Base-by-base conservation (phyloP, 1,140 invertebrate species). In the Drosophila ambigua region DNA sequence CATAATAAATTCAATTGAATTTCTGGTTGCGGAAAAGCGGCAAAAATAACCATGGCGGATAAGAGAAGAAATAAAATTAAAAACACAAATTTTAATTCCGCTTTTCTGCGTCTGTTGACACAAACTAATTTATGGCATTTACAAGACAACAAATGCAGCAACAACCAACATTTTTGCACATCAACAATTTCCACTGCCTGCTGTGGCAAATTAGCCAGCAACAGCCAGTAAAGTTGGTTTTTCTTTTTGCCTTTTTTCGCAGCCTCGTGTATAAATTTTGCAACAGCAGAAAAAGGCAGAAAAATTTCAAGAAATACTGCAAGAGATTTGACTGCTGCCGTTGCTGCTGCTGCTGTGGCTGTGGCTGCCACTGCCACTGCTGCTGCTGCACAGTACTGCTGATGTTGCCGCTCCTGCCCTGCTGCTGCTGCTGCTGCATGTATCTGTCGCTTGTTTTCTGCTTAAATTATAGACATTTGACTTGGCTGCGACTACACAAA, bases 381-480 rank as follows among this genome's bases (percentile, higher is more conserved):
- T 65, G 59, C 20, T 52, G 73, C 41, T 49, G 72, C 35, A 39
- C 11, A 39, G 41, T 57, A 72, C 49, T 5, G 51, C 16, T 41
- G 73, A 20, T 64, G 75, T 28, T 46, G 46, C 39, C 20, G 20
- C 20, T 20, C 20, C 20, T 20, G 20, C 20, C 20, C 20, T 20
- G 20, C 20, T 31, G 53, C 31, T 53, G 63, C 62, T 78, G 67
- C 44, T 63, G 79, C 80, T 72, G 80, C 62, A 81, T 87, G 81
- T 85, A 82, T 81, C 82, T 85, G 81, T 85, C 81, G 81, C 81
- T 85, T 85, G 81, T 85, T 85, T 78, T 81, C 78, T 85, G 81
- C 81, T 85, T 87, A 85, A 85, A 85, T 85, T 85, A 85, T 85
- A 85, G 82, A 85, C 83, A 85, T 85, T 85, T 85, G 82, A 85